Percentiles rank a stretch among this genome's conserved stretches.
Evolutionary conservation across 2,888 invertebrate species (phyloP).

Genomic region (Antitype chi): DNA sequence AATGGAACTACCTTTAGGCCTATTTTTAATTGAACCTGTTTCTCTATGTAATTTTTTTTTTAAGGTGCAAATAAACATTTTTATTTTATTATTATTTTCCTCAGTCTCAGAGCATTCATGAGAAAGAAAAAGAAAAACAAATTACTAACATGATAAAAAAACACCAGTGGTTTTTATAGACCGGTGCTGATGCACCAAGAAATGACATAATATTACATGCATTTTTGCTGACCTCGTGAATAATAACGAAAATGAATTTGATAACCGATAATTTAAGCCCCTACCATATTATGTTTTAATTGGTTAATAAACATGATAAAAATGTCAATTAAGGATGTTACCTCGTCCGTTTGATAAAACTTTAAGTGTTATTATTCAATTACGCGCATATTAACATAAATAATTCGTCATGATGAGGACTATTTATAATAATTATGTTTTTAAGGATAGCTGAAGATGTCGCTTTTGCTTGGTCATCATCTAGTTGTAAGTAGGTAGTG

Average conservation of each 20-base stretch:
- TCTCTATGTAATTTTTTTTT: no score
- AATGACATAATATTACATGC: background rate
- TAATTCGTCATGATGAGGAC: background rate
- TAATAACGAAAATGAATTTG: background rate
- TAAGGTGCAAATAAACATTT: no score
- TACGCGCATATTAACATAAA: background rate
- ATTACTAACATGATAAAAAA: background rate
- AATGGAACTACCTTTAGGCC: no score
- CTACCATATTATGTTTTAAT: conserved; percentile 28
- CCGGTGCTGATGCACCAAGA: background rate
- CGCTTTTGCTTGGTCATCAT: background rate
- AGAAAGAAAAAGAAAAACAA: no score
- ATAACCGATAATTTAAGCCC: conserved; percentile 14
- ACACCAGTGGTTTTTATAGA: background rate
- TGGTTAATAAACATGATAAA: conserved; percentile 43
- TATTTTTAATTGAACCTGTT: no score
- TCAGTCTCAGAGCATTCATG: no score
- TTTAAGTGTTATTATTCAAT: conserved; percentile 25
- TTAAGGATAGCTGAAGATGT: background rate
- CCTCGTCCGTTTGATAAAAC: conserved; percentile 25
- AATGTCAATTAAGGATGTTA: conserved; percentile 27
- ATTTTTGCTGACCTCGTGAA: conserved; percentile 7
- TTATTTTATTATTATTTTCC: no score
- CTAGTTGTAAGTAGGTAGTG: no score
- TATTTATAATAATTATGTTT: background rate